Conservation (phyloP, 2,888 invertebrate species). For the Anthrax anthrax region DNA sequence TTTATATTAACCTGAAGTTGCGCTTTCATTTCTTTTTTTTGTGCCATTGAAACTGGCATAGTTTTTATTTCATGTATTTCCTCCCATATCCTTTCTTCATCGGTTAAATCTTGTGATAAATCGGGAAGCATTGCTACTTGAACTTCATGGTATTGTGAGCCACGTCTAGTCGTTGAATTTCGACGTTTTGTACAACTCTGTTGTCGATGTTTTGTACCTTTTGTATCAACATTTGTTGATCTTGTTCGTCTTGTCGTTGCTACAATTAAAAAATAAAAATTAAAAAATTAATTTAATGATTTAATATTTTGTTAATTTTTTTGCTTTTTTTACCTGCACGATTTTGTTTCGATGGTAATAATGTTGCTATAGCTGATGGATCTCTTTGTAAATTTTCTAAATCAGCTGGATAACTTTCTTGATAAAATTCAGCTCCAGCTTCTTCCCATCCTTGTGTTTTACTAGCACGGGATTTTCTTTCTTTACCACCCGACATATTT, state of each 20-base stretch:
- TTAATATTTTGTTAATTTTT: no score
- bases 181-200: slow-evolving; percentile 38
- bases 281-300: not conserved
- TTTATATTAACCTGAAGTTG: slow-evolving; percentile 50
- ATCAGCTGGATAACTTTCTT: slow-evolving; percentile 62
- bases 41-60: slow-evolving; percentile 69
- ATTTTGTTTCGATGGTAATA: slow-evolving; percentile 68
- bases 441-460: slow-evolving; percentile 65
- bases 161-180: slow-evolving; percentile 38
- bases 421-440: slow-evolving; percentile 72
- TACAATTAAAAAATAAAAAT: slow-evolving; percentile 11
- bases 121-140: slow-evolving; percentile 70
- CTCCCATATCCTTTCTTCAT: slow-evolving; percentile 72
- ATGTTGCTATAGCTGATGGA: slow-evolving; percentile 58
- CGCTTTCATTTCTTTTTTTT: slow-evolving; percentile 64
- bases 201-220: slow-evolving; percentile 48
- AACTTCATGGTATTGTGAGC: slow-evolving; percentile 42
- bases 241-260: slow-evolving; percentile 51
- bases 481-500: slow-evolving; percentile 45
- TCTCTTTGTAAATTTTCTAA: slow-evolving; percentile 58
- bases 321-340: slow-evolving; percentile 40
- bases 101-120: slow-evolving; percentile 52
- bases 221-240: slow-evolving; percentile 44
- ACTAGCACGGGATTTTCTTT: slow-evolving; percentile 40
- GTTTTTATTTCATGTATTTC: slow-evolving; percentile 76